Evolutionary conservation across 2,797 vertebrate species (phyloP), one percentile per base, ranked within the genome.

Genomic region (Hozukius guyotensis): DNA sequence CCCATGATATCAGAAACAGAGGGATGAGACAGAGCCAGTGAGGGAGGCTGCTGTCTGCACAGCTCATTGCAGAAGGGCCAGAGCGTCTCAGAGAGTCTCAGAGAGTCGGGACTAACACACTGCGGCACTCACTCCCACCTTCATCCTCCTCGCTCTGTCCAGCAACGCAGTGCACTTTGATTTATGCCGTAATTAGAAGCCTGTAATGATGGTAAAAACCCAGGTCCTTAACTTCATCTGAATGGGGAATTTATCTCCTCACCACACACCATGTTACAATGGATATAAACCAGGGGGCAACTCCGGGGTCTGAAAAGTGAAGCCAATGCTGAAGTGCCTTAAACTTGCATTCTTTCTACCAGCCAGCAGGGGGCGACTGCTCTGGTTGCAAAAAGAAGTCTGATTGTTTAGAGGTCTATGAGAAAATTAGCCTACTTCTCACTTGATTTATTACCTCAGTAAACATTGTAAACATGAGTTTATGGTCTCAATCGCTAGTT

Each of bases 171-270:
- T 3, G 20, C 14, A 0, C 53, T 77, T 46, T 85, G 79, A 92
- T 86, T 82, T 42, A 89, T 75, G 60, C 36, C 24, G 71, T 84
- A 55, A 87, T 89, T 82, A 90, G 16, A 42, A 10, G 32, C 22
- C 60, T 18, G 8, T 76, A 27, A 82, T 70, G 72, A 75, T 13
- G 68, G 20, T 56, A 31, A 65, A 79, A 74, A 63, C 3, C n/a
- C 11, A 34, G 32, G 20, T 18, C 16, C 20, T 27, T 60, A 24
- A 72, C 52, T 73, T 60, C 14, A 29, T 27, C 66, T 46, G 24
- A 38, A 32, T 12, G 4, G 60, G 5, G n/a, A 62, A 77, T 84
- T 56, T 7, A 61, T 83, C 75, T 53, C 13, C 59, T 46, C 32
- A 56, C 49, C 69, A 20, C 69, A 66, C 67, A 75, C 24, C 14